phyloP scores from a whole-genome alignment of 2,113 vertebrate species.

The Trematomus loennbergii region DNA sequence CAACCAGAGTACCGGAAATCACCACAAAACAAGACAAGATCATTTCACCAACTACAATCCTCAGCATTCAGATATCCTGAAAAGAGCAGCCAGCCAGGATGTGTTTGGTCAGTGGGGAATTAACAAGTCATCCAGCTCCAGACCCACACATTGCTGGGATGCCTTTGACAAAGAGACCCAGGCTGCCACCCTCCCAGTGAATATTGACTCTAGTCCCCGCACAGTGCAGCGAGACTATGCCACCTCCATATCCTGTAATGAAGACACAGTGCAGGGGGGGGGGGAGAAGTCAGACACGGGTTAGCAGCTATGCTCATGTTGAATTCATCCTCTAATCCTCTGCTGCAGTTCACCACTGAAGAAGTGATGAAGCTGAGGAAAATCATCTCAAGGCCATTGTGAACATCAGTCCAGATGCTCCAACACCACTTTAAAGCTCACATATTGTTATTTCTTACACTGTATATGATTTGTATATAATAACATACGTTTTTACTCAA shows the following conservation, averaged over 20 bases:
- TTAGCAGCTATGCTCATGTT: conserved; percentile 11
- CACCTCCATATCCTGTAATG: not conserved
- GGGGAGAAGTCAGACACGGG: not conserved
- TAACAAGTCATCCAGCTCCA: conserved; percentile 8
- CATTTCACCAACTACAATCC: conserved; percentile 19
- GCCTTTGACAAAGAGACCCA: conserved; percentile 4
- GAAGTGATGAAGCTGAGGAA: conserved; percentile 78
- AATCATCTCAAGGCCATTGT: conserved; percentile 72
- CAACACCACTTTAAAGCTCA: conserved; percentile 49
- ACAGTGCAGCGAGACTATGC: conserved; percentile 26
- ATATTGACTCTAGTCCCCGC: conserved; percentile 4
- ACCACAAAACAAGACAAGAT: not conserved
- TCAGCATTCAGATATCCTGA: conserved; percentile 3
- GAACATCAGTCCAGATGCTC: conserved; percentile 10
- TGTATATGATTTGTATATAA: not conserved
- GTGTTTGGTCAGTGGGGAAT: conserved; percentile 2
- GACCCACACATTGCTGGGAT: conserved; percentile 33
- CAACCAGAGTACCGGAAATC: rapidly evolving
- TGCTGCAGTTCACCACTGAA: conserved; percentile 70
- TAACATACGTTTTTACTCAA: not conserved
- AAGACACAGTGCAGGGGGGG: not conserved
- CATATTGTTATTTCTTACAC: not conserved
- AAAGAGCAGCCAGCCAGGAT: conserved; percentile 7
- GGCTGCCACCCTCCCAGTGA: not conserved
- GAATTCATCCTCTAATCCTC: conserved; percentile 48